Conservation (phyloP, 2,797 vertebrate genomes). For the Galagoides demidoff region DNA sequence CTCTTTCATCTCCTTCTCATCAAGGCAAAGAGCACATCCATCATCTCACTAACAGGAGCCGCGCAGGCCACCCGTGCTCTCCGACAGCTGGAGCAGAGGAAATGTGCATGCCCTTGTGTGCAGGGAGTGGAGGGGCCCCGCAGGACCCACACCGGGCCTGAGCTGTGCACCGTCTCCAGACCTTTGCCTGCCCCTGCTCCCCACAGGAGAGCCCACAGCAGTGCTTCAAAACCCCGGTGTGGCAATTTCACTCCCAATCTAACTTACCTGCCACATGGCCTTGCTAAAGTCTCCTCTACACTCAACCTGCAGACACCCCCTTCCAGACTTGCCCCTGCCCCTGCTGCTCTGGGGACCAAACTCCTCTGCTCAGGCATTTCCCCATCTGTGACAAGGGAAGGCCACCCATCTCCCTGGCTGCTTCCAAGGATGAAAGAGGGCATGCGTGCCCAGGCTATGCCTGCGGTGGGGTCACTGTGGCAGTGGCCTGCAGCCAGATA, state of each 20-base stretch:
- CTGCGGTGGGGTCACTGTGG: fast-evolving
- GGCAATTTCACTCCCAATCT: fast-evolving
- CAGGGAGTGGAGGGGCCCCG: fast-evolving
- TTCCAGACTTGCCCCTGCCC: background rate
- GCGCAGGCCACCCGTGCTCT: fast-evolving
- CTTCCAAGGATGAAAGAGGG: fast-evolving
- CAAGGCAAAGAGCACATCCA: background rate
- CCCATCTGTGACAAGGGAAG: background rate
- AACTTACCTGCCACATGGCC: fast-evolving
- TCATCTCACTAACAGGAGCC: background rate
- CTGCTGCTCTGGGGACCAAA: background rate
- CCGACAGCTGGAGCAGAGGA: background rate
- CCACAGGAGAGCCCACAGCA: background rate
- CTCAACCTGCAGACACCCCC: background rate
- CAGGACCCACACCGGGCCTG: background rate
- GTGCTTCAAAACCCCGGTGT: fast-evolving
- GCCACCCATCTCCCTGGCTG: background rate
- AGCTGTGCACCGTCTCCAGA: fast-evolving
- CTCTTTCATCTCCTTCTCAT: background rate
- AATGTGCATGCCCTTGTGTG: fast-evolving
- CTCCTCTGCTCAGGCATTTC: background rate
- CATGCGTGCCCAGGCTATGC: fast-evolving
- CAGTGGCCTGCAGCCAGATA: fast-evolving
- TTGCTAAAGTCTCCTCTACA: background rate
- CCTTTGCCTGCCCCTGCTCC: background rate